These are phyloP conservation scores for Allophyes oxyacanthae DNA, from an alignment of 2,888 invertebrate genomes.

Conservation along the genomic window DNA sequence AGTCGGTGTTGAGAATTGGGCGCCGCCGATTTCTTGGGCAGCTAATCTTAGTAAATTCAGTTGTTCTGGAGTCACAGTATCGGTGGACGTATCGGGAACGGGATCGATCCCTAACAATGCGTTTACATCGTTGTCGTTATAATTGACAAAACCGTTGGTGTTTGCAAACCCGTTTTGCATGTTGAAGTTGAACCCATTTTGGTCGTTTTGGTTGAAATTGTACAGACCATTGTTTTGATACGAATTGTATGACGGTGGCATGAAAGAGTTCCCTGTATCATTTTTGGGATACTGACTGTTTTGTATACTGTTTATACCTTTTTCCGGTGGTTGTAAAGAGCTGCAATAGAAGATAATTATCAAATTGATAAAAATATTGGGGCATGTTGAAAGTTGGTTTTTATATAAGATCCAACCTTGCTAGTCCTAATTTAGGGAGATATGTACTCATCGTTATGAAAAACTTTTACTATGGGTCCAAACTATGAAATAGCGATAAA, in stretches of 20 bases:
- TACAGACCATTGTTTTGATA: slow-evolving; percentile 74
- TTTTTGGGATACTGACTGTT: slow-evolving; percentile 74
- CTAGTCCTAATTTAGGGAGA: no score
- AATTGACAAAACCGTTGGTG: slow-evolving; percentile 78
- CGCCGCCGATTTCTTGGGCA: slow-evolving; percentile 86
- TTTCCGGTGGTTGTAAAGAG: slow-evolving; percentile 80
- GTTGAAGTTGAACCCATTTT: slow-evolving; percentile 77
- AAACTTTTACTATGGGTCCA: no score
- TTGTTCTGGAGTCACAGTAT: slow-evolving; percentile 82
- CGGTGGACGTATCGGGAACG: slow-evolving; percentile 65
- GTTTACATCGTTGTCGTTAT: slow-evolving; percentile 74
- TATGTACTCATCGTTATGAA: no score
- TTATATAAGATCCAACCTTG: no score
- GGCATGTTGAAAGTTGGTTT: no score
- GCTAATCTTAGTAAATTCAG: slow-evolving; percentile 83
- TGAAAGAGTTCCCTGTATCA: slow-evolving; percentile 67
- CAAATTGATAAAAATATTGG: neutral
- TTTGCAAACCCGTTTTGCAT: slow-evolving; percentile 76
- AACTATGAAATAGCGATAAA: no score
- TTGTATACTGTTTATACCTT: slow-evolving; percentile 71
- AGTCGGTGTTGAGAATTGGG: slow-evolving; percentile 80
- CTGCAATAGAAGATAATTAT: slow-evolving; percentile 63
- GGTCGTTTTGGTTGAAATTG: slow-evolving; percentile 75
- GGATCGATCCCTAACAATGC: slow-evolving; percentile 75
- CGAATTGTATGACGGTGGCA: slow-evolving; percentile 70